phyloP scores from a whole-genome alignment of 2,888 invertebrate genomes.

The Aethes cnicana region DNA sequence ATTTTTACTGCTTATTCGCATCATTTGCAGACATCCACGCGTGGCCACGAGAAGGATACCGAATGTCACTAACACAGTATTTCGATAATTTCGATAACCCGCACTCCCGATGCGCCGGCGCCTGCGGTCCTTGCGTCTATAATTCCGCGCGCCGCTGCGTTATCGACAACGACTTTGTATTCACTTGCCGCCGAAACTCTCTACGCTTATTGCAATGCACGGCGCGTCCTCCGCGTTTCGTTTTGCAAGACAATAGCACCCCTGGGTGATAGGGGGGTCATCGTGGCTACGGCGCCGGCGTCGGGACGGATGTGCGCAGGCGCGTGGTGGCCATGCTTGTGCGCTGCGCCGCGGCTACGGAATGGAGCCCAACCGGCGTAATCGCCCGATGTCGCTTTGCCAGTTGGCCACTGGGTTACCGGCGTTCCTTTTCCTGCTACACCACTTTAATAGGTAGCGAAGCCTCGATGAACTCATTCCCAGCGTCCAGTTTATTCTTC shows the following conservation, averaged over 20 bases:
- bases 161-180: conserved; percentile 67
- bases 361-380: conserved; percentile 69
- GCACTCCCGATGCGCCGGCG: conserved; percentile 9
- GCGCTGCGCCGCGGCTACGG: conserved; percentile 67
- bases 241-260: conserved; percentile 73
- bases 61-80: too few species aligned
- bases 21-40: too few species aligned
- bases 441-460: conserved; percentile 67
- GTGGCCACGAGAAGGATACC: too few species aligned
- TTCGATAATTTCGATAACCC: conserved; percentile 40
- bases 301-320: conserved; percentile 39
- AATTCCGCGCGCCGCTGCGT: conserved; percentile 51
- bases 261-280: conserved; percentile 60
- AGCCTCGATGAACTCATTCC: conserved; percentile 14
- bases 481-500: too few species aligned
- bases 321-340: conserved; percentile 43
- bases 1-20: too few species aligned
- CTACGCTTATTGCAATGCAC: conserved; percentile 73
- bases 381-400: conserved; percentile 67
- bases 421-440: conserved; percentile 78
- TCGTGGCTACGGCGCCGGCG: conserved; percentile 45
- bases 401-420: conserved; percentile 82
- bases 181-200: conserved; percentile 76
- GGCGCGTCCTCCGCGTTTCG: conserved; percentile 71
- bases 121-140: conserved; percentile 57